Base-by-base conservation (phyloP, 2,113 vertebrate genomes). In the Ardeotis arabs region DNA sequence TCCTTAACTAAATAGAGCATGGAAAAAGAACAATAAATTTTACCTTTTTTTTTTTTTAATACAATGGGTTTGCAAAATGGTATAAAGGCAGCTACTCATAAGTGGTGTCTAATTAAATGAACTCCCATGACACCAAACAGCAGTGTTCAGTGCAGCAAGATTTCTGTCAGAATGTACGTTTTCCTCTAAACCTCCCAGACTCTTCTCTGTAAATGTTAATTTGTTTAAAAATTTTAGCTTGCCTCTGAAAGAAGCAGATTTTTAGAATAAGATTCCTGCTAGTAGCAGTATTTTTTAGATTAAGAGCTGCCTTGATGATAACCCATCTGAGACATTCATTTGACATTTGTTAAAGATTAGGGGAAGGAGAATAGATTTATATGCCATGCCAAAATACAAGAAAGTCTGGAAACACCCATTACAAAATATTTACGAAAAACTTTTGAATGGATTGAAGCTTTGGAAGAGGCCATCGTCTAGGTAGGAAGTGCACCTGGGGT, bases 171-270 rank as follows among this genome's bases (percentile, higher is more conserved):
- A 92, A 87, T 5, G 24, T 81, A 55, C 8, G 9, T 80, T 90
- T 90, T 81, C 58, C 76, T 92, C 35, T 91, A 67, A 92, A 60
- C 31, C 44, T 91, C 52, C 39, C 47, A 81, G 79, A 35, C 23
- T 81, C 25, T 83, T 69, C 55, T 85, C 49, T 85, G 72, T 50
- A 96, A 92, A 96, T 83, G 83, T 86, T 95, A 62, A 45, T 87
- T 92, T 94, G 44, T 90, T 94, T 91, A 85, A 90, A 74, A 20
- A 23, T 73, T 96, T 87, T 90, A 88, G 47, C 80, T 68, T 81
- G 53, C 22, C n/a, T 93, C 7, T 72, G 47, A 70, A 85, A 89
- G 72, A 59, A 93, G 69, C 50, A 72, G 58, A 21, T 52, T 90
- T 93, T 92, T 60, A 29, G 33, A 82, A 41, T 53, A 84, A 56